Percentiles rank a stretch among this genome's conserved stretches.
These are phyloP conservation scores for Lethrus apterus DNA, from an alignment of 1,140 invertebrate genomes.

Conservation along the genomic window DNA sequence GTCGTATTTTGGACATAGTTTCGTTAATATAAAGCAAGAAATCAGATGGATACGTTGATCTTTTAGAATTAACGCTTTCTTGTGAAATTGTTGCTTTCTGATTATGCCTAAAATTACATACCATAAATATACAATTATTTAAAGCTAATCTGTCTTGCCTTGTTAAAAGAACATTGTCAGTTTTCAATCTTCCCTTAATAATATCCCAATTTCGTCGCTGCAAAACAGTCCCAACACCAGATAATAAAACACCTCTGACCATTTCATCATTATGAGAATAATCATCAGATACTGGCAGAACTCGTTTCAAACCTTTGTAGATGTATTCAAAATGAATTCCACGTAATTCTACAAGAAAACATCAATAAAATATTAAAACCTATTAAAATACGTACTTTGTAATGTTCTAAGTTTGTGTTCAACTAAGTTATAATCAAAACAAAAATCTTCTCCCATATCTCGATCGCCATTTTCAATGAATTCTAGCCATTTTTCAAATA, in stretches of 20 bases:
- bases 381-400: constrained; percentile 30
- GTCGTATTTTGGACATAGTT: constrained; percentile 35
- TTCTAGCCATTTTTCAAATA: constrained; percentile 35
- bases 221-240: constrained; percentile 35
- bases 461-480: constrained; percentile 23
- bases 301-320: constrained; percentile 27
- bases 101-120: constrained; percentile 30
- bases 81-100: constrained; percentile 35
- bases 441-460: constrained; percentile 23
- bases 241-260: constrained; percentile 35
- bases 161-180: constrained; percentile 31
- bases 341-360: constrained; percentile 32
- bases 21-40: constrained; percentile 39
- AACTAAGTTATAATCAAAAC: constrained; percentile 26
- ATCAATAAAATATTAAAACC: neutral
- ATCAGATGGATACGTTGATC: constrained; percentile 26
- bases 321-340: constrained; percentile 38
- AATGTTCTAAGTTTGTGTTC: constrained; percentile 31
- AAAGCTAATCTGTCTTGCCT: constrained; percentile 22
- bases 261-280: constrained; percentile 37
- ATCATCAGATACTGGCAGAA: constrained; percentile 31
- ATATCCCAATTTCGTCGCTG: constrained; percentile 32
- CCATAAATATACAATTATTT: constrained; percentile 11
- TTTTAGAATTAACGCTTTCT: constrained; percentile 37
- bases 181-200: constrained; percentile 34